phyloP scores from a whole-genome alignment of 1,140 invertebrate genomes.

The Liolophura sinensis region DNA sequence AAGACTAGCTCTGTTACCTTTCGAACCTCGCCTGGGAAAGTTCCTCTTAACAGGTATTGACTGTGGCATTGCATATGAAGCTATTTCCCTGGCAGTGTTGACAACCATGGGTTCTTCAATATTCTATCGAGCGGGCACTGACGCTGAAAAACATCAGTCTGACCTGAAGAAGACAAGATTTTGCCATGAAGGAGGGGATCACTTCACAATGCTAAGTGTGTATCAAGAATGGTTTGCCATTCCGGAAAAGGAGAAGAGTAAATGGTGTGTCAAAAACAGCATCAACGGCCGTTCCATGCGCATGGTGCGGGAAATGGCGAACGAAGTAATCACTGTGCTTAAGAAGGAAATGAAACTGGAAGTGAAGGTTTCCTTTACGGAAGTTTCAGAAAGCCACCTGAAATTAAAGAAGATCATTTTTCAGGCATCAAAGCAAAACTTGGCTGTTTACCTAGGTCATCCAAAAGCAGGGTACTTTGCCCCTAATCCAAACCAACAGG shows the following conservation, averaged over 20 bases:
- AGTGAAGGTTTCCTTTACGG: slow-evolving; percentile 24
- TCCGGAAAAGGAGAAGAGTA: slow-evolving; percentile 31
- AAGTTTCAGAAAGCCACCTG: slow-evolving; percentile 3
- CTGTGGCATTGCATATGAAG: slow-evolving; percentile 66
- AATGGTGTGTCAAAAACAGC: slow-evolving; percentile 42
- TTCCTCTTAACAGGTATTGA: slow-evolving; percentile 34
- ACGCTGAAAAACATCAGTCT: slow-evolving; percentile 69
- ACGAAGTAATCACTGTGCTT: slow-evolving; percentile 33
- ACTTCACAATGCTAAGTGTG: slow-evolving; percentile 89
- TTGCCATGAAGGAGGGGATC: slow-evolving; percentile 81
- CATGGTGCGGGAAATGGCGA: slow-evolving; percentile 32
- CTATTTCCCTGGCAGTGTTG: slow-evolving; percentile 36
- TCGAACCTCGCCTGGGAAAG: slow-evolving; percentile 39
- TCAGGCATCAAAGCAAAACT: slow-evolving; percentile 63
- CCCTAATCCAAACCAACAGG: slow-evolving; percentile 78
- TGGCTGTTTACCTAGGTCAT: slow-evolving; percentile 81
- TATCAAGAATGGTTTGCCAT: slow-evolving; percentile 64
- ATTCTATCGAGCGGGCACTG: slow-evolving; percentile 35
- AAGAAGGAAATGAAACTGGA: slow-evolving; percentile 29
- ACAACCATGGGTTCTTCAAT: slow-evolving; percentile 24
- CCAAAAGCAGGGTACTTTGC: slow-evolving; percentile 82
- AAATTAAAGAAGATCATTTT: slow-evolving; percentile 1
- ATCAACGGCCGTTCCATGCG: slow-evolving; percentile 45
- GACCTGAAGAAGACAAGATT: slow-evolving; percentile 72
- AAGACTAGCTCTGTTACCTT: slow-evolving; percentile 45